Base-by-base conservation (phyloP, 1,140 invertebrate species). In the Radopholus similis region DNA sequence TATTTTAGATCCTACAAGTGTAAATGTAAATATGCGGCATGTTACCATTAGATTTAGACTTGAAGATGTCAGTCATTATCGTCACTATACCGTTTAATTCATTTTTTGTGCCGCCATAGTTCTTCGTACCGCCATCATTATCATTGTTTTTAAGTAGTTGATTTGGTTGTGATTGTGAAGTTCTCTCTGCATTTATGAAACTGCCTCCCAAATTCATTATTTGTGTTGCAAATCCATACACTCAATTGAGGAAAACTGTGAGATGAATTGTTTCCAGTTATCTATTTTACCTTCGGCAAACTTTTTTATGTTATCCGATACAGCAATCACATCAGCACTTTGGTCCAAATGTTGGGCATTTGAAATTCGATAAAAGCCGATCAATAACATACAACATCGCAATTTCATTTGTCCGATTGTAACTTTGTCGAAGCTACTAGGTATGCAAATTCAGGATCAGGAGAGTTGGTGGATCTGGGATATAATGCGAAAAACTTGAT, bases 121-220 rank as follows among this genome's bases (percentile, higher is more conserved):
- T n/a, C n/a, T n/a, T n/a, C n/a, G n/a, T n/a, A n/a, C n/a, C n/a
- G n/a, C n/a, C n/a, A n/a, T n/a, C n/a, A n/a, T n/a, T n/a, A n/a
- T n/a, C n/a, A n/a, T n/a, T n/a, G n/a, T n/a, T n/a, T n/a, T n/a
- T n/a, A n/a, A n/a, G n/a, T n/a, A n/a, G n/a, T n/a, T n/a, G n/a
- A n/a, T n/a, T n/a, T n/a, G n/a, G n/a, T n/a, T n/a, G n/a, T n/a
- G n/a, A n/a, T n/a, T n/a, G n/a, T n/a, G n/a, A n/a, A n/a, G n/a
- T n/a, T n/a, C n/a, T 62, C 59, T 62, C 49, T 47, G 49, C 59
- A 51, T 57, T 57, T 37, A 68, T 40, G 51, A 68, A 55, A 49
- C 51, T 68, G 13, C 66, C 66, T n/a, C 66, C 66, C 66, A 68
- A 64, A 63, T 68, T 68, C 66, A 68, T 68, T 18, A 68, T 68